phyloP scores from a whole-genome alignment of 2,113 vertebrate genomes.

The Microtus oregoni region DNA sequence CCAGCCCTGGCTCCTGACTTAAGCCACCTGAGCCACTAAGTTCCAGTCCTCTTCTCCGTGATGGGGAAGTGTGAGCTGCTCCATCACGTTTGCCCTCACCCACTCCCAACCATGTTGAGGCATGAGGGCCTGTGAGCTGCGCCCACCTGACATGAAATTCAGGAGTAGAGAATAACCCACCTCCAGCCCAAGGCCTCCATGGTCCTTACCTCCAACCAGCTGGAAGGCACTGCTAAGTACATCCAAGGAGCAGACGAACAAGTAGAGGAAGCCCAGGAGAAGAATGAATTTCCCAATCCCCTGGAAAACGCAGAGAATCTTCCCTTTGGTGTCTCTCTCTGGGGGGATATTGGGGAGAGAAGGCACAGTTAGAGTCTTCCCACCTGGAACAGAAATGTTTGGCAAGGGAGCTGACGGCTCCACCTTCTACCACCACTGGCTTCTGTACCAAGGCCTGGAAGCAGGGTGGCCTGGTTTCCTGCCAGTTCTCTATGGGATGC shows the following conservation, averaged over 20 bases:
- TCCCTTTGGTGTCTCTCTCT: conserved; percentile 93
- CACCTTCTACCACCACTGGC: too few species aligned
- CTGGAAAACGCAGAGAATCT: conserved; percentile 89
- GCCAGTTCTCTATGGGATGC: background rate
- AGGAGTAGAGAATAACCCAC: background rate
- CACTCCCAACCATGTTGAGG: background rate
- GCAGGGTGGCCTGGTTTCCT: background rate
- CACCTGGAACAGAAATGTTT: background rate
- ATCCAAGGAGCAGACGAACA: conserved; percentile 97
- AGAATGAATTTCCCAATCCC: conserved; percentile 86
- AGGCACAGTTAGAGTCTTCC: background rate
- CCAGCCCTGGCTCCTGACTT: background rate
- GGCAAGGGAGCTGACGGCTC: background rate
- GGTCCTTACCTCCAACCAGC: conserved; percentile 94
- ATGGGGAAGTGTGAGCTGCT: background rate
- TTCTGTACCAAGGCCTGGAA: background rate
- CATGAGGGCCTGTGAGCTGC: background rate
- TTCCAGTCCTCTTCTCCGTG: background rate
- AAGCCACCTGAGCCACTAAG: background rate
- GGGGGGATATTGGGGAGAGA: background rate
- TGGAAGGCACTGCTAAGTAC: conserved; percentile 97
- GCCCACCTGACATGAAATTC: background rate
- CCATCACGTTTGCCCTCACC: background rate
- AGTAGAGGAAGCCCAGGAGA: conserved; percentile 94
- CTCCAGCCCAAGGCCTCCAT: background rate